These are phyloP conservation scores for Dynastes tityus DNA, from an alignment of 2,888 invertebrate genomes.

Conservation along the genomic window DNA sequence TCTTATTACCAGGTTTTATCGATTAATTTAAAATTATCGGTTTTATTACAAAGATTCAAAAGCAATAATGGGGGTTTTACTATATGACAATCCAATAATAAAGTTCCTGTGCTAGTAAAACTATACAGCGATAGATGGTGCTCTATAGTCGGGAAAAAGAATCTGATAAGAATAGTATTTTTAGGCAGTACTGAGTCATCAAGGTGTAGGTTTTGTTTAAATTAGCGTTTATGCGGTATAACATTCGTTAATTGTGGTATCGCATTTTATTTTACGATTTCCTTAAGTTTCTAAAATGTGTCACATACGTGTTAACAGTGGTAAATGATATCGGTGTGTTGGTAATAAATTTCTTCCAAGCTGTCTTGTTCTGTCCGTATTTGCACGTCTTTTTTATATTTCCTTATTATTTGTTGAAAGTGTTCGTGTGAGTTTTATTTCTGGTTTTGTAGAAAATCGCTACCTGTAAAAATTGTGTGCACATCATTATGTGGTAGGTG, in stretches of 20 bases:
- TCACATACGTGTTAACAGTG: conserved; percentile 13
- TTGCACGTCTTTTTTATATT: conserved; percentile 27
- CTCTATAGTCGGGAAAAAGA: background rate
- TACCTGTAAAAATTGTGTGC: conserved; percentile 33
- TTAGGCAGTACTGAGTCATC: conserved; percentile 43
- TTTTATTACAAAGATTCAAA: no score
- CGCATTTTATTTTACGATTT: background rate
- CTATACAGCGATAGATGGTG: conserved; percentile 18
- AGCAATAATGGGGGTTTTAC: no score
- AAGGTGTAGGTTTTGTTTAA: conserved; percentile 37
- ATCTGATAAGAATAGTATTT: conserved; percentile 35
- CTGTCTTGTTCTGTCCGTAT: conserved; percentile 39
- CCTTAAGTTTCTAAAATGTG: conserved; percentile 3
- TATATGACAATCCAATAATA: no score
- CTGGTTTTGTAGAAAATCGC: conserved; percentile 12
- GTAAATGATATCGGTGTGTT: conserved; percentile 38
- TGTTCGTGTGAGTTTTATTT: conserved; percentile 33
- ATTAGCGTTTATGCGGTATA: background rate
- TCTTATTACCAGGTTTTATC: no score
- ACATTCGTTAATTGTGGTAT: background rate
- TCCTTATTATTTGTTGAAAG: conserved; percentile 19
- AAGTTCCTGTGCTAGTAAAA: background rate
- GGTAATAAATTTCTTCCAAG: conserved; percentile 45
- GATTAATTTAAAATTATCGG: no score
- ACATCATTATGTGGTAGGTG: conserved; percentile 46